Evolutionary conservation across 2,888 invertebrate species (phyloP), one percentile per base, ranked within the genome.

Genomic region (Chamaedrilus cognettii): DNA sequence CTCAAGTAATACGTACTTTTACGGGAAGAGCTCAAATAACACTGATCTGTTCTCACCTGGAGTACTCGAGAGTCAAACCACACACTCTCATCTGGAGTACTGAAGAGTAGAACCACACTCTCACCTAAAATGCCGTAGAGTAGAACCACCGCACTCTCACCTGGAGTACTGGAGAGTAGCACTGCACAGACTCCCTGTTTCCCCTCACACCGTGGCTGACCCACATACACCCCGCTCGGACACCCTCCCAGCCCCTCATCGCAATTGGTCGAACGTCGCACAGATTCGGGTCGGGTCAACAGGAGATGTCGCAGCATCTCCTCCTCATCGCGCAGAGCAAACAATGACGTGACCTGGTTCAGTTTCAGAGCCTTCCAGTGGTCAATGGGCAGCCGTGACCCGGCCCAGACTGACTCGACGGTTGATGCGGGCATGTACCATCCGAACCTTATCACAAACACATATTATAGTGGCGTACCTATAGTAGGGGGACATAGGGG

Each of bases 301-400:
- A 42, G 19, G 34, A 33, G 23, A 5, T 35, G 26, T 23, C 19
- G 34, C 1, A 60, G 60, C 34, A 26, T 34, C 60, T 35, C 28
- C 5, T 26, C 19, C 11, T 60, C 34, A 30, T 23, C 28, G 49
- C 15, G 3, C 19, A 78, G 74, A 4, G 78, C 74, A 76, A 89
- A 89, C 11, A 82, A 79, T 2, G 81, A 75, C 3, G 86, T 85
- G 2, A 86, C 81, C 3, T 85, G 81, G 11, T 76, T 78, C 59
- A 86, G 81, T 62, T 78, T 77, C 70, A 89, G 87, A 15, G 87
- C 84, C 61, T 86, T 82, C 89, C 89, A 90, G 75, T 85, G 87
- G 66, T 87, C 87, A 42, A 78, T 74, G 31, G 79, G 77, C 11
- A 74, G 71, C 32, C 75, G 70, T 34, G 76, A 70, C 4, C 42